Conservation (phyloP, 92 coral and sea anemone genomes). For the Parazoanthus atlanticus region DNA sequence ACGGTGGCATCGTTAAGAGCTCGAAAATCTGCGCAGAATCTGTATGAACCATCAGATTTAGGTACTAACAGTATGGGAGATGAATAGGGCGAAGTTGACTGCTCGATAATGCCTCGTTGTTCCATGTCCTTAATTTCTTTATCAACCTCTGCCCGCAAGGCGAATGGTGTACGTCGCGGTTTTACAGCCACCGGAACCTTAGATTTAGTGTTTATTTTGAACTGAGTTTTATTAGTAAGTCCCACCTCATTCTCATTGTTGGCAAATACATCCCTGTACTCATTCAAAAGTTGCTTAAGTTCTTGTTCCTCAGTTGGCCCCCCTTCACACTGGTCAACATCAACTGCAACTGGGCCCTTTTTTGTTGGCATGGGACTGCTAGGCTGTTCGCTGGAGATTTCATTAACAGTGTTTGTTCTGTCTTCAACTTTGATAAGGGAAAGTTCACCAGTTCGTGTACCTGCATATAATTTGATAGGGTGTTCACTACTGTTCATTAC, state of each 20-base stretch:
- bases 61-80: conserved; percentile 57
- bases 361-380: conserved; percentile 31
- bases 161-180: conserved; percentile 59
- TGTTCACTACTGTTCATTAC: conserved; percentile 47
- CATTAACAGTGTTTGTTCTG: conserved; percentile 38
- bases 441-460: conserved; percentile 55
- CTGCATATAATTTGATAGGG: conserved; percentile 50
- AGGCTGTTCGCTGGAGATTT: conserved; percentile 29
- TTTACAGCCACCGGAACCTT: conserved; percentile 62
- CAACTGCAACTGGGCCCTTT: conserved; percentile 49
- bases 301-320: conserved; percentile 46
- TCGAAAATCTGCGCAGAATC: conserved; percentile 59
- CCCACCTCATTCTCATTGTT: conserved; percentile 66
- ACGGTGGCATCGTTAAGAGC: too few relatives aligned
- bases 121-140: conserved; percentile 55
- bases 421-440: conserved; percentile 54
- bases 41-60: conserved; percentile 60
- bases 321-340: conserved; percentile 49
- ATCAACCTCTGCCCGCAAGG: conserved; percentile 61
- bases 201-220: conserved; percentile 57
- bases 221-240: conserved; percentile 52
- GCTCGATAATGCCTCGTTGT: conserved; percentile 50
- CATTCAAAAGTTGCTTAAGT: conserved; percentile 47
- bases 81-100: conserved; percentile 58
- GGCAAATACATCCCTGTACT: conserved; percentile 59